Percentiles rank a stretch among this genome's conserved stretches.
phyloP scores from a whole-genome alignment of 2,797 vertebrate species.

The Melopsittacus undulatus region DNA sequence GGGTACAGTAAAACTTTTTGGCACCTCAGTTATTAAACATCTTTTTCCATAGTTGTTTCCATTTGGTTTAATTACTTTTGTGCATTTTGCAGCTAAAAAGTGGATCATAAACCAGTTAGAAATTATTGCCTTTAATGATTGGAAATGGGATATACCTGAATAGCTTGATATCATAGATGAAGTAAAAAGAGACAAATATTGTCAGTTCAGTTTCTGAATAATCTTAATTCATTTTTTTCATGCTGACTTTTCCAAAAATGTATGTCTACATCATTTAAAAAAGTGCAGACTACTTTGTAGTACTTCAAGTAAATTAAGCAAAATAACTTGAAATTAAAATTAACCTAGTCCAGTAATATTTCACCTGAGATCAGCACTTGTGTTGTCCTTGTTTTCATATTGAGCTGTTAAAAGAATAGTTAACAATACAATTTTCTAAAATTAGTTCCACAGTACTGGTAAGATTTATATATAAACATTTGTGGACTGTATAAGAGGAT shows the following conservation, averaged over 20 bases:
- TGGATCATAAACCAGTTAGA: slow-evolving; percentile 55
- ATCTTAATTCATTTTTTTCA: not conserved
- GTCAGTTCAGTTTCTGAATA: slow-evolving; percentile 8
- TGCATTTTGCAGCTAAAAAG: slow-evolving; percentile 62
- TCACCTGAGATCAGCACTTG: not conserved
- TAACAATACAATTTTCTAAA: not conserved
- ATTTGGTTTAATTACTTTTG: slow-evolving; percentile 72
- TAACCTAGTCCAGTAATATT: not conserved
- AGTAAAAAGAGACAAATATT: slow-evolving; percentile 11
- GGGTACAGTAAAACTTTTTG: slow-evolving; percentile 74
- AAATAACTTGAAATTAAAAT: slow-evolving; percentile 49
- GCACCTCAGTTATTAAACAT: slow-evolving; percentile 64
- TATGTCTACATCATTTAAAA: not conserved
- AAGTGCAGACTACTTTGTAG: not conserved
- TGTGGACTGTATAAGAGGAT: not conserved
- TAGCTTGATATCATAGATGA: slow-evolving; percentile 13
- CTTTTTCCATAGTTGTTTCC: slow-evolving; percentile 72
- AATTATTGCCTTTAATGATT: slow-evolving; percentile 62
- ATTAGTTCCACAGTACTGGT: not conserved
- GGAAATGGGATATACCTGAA: slow-evolving; percentile 12
- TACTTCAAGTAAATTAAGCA: slow-evolving; percentile 21
- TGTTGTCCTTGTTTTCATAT: not conserved
- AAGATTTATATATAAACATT: not conserved
- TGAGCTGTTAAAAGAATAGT: not conserved
- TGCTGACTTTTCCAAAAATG: not conserved